Evolutionary conservation across 2,797 vertebrate species (phyloP).

Genomic region (Borostomias antarcticus): DNA sequence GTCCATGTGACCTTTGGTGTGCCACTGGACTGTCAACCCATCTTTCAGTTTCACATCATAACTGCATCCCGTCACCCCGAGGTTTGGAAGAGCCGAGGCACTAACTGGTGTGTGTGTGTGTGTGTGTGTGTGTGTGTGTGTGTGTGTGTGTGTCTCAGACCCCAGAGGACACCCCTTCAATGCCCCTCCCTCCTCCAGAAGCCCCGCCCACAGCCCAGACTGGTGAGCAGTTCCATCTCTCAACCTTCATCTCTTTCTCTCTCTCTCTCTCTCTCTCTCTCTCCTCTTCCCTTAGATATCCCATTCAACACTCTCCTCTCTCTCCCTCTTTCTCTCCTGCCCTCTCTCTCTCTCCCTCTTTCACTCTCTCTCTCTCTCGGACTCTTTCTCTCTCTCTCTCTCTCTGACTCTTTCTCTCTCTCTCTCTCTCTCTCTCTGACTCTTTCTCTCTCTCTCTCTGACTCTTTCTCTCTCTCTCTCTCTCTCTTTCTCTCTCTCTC

Average conservation of each 20-base stretch:
- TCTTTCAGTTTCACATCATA: background rate
- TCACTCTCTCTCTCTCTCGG: no score
- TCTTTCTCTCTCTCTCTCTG: no score
- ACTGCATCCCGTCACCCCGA: background rate
- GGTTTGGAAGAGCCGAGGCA: background rate
- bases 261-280: background rate
- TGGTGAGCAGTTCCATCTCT: slow-evolving; percentile 74
- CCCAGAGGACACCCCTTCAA: slow-evolving; percentile 46
- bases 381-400: slow-evolving; percentile 18
- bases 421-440: slow-evolving; percentile 16
- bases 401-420: slow-evolving; percentile 37
- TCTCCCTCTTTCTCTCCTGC: background rate
- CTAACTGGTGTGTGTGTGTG: no score
- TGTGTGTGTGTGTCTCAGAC: slow-evolving; percentile 43
- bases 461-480: no score
- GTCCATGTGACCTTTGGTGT: background rate
- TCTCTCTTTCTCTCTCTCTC: slow-evolving; percentile 17
- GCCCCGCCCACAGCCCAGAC: slow-evolving; percentile 82
- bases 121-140: slow-evolving; percentile 11
- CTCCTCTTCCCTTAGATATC: slow-evolving; percentile 47
- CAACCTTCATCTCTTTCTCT: background rate
- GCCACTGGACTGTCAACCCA: no score
- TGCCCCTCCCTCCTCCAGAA: slow-evolving; percentile 79
- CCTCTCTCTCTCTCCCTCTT: slow-evolving; percentile 53
- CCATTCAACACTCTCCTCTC: no score